These are phyloP conservation scores for Thalassaphorura encarpata DNA, from an alignment of 1,140 invertebrate genomes.

Conservation along the genomic window DNA sequence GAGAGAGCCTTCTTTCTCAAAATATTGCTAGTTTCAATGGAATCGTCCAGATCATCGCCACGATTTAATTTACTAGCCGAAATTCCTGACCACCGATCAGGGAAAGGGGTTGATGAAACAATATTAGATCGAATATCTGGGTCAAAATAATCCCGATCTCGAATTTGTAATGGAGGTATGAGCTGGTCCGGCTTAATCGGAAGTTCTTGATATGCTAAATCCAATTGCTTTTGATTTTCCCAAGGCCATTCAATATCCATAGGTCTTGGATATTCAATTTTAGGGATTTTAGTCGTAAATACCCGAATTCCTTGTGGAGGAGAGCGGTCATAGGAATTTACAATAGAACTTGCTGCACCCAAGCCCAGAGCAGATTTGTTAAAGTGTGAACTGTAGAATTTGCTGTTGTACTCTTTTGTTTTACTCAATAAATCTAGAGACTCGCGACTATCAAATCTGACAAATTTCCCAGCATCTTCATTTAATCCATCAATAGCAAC, in stretches of 20 bases:
- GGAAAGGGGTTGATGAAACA: neutral
- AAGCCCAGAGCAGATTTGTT: slow-evolving; percentile 6
- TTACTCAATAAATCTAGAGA: slow-evolving; percentile 2
- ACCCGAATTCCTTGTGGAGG: neutral
- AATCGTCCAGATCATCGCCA: neutral
- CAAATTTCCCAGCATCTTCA: slow-evolving; percentile 4
- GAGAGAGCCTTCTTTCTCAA: neutral
- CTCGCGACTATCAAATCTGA: slow-evolving; percentile 15
- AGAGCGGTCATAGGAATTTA: neutral
- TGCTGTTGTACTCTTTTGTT: slow-evolving; percentile 19
- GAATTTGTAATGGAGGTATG: too few species aligned
- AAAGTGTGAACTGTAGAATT: slow-evolving; percentile 24
- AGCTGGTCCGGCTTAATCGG: too few species aligned
- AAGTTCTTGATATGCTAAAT: neutral
- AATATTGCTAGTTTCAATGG: neutral
- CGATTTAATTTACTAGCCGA: neutral
- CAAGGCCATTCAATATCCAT: neutral
- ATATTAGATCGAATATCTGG: neutral
- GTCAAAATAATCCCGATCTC: too few species aligned
- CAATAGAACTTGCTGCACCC: neutral
- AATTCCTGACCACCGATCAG: neutral
- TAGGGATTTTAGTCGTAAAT: too few species aligned
- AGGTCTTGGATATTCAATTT: too few species aligned
- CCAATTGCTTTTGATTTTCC: neutral
- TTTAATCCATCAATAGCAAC: neutral